Percentiles rank a stretch among this genome's conserved stretches.
Conservation (phyloP, 2,888 invertebrate species). For the Imbricaverruca yamaguchii region DNA sequence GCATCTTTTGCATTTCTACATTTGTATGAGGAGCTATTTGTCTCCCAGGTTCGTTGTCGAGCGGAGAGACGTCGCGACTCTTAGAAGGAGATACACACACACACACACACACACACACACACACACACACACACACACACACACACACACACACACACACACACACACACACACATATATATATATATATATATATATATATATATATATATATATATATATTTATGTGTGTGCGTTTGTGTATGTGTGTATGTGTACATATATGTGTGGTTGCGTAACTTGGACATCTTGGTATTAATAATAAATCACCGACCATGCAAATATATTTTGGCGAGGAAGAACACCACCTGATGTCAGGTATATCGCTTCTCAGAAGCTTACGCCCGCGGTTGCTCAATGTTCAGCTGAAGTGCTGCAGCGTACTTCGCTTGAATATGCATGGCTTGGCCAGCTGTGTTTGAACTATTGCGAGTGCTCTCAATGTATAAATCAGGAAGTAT, state of each 20-base stretch:
- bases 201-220: slow-evolving; percentile 23
- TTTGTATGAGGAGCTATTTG: too few species aligned
- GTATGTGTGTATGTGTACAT: background rate
- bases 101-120: background rate
- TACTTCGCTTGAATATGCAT: too few species aligned
- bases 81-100: background rate
- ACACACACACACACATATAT: slow-evolving; percentile 15
- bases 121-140: slow-evolving; percentile 22
- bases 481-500: too few species aligned
- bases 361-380: too few species aligned
- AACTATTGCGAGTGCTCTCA: too few species aligned
- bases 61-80: too few species aligned
- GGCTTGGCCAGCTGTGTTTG: too few species aligned
- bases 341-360: too few species aligned
- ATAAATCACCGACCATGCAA: background rate
- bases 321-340: background rate
- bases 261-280: background rate
- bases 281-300: background rate
- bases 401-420: too few species aligned
- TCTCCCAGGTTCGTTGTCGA: too few species aligned
- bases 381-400: too few species aligned
- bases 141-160: slow-evolving; percentile 22
- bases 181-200: slow-evolving; percentile 24
- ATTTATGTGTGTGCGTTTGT: background rate
- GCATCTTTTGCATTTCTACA: too few species aligned